Evolutionary conservation across 1,140 invertebrate genomes (phyloP).

Genomic region (Drosophila athabasca): DNA sequence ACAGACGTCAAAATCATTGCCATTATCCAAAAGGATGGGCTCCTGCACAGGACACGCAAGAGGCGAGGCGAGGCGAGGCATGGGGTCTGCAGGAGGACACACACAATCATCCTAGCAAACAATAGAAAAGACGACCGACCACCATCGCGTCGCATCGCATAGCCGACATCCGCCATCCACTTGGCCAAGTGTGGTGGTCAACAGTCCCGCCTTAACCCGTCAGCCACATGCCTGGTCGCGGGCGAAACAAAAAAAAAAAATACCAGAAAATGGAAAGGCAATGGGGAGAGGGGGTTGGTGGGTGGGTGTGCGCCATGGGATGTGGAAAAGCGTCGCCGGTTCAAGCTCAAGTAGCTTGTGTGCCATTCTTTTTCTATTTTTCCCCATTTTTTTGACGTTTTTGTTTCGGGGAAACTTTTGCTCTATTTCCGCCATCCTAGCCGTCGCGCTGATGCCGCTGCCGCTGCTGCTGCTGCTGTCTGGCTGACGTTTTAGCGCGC

Average conservation of each 20-base stretch:
- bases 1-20: slow-evolving; percentile 76
- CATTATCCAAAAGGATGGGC: slow-evolving; percentile 56
- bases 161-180: slow-evolving; percentile 9
- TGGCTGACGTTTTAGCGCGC: slow-evolving; percentile 68
- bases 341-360: slow-evolving; percentile 74
- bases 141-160: slow-evolving; percentile 6
- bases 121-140: slow-evolving; percentile 55
- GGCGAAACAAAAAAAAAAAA: slow-evolving; percentile 61
- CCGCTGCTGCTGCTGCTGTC: slow-evolving; percentile 23
- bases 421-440: slow-evolving; percentile 73
- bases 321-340: slow-evolving; percentile 48
- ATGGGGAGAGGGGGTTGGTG: neutral
- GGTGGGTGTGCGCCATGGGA: slow-evolving; percentile 13
- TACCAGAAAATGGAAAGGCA: slow-evolving; percentile 8
- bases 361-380: slow-evolving; percentile 53
- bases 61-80: neutral
- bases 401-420: slow-evolving; percentile 65
- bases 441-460: neutral
- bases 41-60: slow-evolving; percentile 16
- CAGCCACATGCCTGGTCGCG: slow-evolving; percentile 58
- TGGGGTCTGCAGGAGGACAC: neutral
- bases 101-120: slow-evolving; percentile 31
- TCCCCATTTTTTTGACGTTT: slow-evolving; percentile 30
- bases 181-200: slow-evolving; percentile 53
- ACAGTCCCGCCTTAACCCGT: slow-evolving; percentile 77